Conservation (phyloP, 1,140 invertebrate species). For the Tetragnatha versicolor region DNA sequence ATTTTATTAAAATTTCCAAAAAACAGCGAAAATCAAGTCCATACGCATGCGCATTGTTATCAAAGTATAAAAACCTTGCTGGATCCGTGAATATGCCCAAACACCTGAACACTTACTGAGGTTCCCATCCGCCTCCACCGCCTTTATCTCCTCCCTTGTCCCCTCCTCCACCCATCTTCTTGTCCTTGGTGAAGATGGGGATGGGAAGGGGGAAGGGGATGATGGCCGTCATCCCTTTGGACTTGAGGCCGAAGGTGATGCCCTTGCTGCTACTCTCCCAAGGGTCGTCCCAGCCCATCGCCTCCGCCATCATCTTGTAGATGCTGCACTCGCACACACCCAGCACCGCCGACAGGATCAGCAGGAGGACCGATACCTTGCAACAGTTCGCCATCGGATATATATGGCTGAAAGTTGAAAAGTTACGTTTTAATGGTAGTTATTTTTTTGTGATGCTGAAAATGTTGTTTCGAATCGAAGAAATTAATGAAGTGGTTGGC, state of each 20-base stretch:
- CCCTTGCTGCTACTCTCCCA: slow-evolving; percentile 52
- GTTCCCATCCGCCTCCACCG: slow-evolving; percentile 27
- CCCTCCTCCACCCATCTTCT: background rate
- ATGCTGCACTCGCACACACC: background rate
- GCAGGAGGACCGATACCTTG: background rate
- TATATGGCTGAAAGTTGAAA: background rate
- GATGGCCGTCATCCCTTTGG: slow-evolving; percentile 52
- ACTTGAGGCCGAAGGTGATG: slow-evolving; percentile 39
- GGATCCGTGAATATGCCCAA: too few relatives aligned
- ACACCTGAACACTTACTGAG: slow-evolving; percentile 34
- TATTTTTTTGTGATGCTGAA: background rate
- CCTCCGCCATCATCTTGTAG: slow-evolving; percentile 33
- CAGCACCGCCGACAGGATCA: background rate
- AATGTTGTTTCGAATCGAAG: background rate
- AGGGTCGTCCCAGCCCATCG: slow-evolving; percentile 37
- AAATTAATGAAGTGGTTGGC: background rate
- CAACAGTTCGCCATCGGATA: background rate
- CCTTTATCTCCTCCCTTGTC: background rate
- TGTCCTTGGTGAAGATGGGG: slow-evolving; percentile 45
- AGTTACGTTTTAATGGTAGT: background rate
- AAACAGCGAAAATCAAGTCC: too few relatives aligned
- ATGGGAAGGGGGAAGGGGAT: slow-evolving; percentile 45
- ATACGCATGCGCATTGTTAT: too few relatives aligned
- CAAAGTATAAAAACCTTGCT: too few relatives aligned
- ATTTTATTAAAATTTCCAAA: too few relatives aligned